A percentile compares a stretch with the other conserved stretches of the same genome.
Conservation (phyloP, 1,140 invertebrate species). For the Callitettix versicolor region DNA sequence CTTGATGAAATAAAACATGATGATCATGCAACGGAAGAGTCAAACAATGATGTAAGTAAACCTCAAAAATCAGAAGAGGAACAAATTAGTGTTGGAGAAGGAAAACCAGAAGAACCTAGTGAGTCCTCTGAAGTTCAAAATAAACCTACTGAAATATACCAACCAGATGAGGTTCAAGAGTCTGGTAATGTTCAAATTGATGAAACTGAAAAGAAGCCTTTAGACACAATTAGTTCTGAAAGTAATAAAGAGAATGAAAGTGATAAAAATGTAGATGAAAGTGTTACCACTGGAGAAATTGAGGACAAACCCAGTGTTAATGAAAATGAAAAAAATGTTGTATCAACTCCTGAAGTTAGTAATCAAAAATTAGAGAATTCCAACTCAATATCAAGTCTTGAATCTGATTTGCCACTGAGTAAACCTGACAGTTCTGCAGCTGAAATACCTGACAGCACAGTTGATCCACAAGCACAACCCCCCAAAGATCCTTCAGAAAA, state of each 20-base stretch:
- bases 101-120: slow-evolving; percentile 3
- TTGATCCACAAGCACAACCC: neutral
- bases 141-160: too few species aligned
- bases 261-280: neutral
- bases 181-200: too few species aligned
- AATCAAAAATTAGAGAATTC: slow-evolving; percentile 16
- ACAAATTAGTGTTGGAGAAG: neutral
- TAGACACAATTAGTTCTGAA: neutral
- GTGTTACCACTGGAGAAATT: neutral
- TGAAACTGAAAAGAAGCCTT: neutral
- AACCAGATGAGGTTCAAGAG: too few species aligned
- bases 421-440: neutral
- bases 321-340: neutral
- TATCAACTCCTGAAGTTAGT: slow-evolving; percentile 8
- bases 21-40: neutral
- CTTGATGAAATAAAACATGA: neutral
- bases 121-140: slow-evolving; percentile 8
- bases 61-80: too few species aligned
- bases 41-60: too few species aligned
- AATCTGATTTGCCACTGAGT: slow-evolving; percentile 4
- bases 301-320: neutral
- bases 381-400: slow-evolving; percentile 3
- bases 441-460: neutral
- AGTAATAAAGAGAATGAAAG: neutral
- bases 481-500: neutral